phyloP scores from a whole-genome alignment of 2,113 vertebrate species.

The Aphyosemion australe region DNA sequence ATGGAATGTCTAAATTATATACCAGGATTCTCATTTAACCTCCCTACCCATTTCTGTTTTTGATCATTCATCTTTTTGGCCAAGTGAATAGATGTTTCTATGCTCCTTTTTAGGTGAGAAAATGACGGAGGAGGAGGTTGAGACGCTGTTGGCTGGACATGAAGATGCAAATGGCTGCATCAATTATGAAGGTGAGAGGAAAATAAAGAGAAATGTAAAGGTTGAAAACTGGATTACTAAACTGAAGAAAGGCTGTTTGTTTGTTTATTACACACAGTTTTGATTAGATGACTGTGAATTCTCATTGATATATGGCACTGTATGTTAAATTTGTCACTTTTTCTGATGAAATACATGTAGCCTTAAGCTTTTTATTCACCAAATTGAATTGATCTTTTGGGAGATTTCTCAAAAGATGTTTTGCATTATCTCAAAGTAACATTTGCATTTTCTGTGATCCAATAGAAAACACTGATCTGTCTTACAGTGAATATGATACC shows the following conservation, averaged over 20 bases:
- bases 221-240: neutral
- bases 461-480: neutral
- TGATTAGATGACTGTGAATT: neutral
- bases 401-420: neutral
- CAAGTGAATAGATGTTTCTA: neutral
- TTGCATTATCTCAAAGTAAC: neutral
- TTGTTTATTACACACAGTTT: neutral
- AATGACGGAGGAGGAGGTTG: constrained; percentile 94
- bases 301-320: neutral
- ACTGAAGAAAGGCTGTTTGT: neutral
- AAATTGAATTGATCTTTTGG: too few species aligned
- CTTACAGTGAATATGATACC: neutral
- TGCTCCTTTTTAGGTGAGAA: constrained; percentile 84
- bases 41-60: too few species aligned
- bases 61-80: too few species aligned
- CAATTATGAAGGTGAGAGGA: constrained; percentile 91
- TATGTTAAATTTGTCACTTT: neutral
- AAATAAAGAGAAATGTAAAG: neutral
- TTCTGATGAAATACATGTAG: neutral
- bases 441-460: constrained; percentile 7
- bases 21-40: too few species aligned
- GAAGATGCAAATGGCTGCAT: constrained; percentile 96
- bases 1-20: too few species aligned
- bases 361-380: neutral
- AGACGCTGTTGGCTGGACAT: constrained; percentile 88